These are phyloP conservation scores for Chloroceryle amazona DNA, from an alignment of 2,797 vertebrate species.

Conservation along the genomic window DNA sequence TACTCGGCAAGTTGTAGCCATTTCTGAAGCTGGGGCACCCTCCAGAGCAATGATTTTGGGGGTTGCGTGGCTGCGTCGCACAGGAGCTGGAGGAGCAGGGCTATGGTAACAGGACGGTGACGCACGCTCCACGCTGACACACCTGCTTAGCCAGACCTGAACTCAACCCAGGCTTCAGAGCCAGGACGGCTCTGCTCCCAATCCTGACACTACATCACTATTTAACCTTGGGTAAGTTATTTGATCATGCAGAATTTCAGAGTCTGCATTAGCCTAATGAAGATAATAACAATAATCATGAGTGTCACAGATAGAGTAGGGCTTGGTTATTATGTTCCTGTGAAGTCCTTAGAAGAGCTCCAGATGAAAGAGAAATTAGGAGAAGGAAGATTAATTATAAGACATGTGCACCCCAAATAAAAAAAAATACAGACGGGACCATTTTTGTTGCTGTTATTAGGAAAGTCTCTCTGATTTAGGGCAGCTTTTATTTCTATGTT, in stretches of 20 bases:
- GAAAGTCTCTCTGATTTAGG: conserved; percentile 13
- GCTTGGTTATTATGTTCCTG: conserved; percentile 55
- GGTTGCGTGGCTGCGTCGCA: not conserved
- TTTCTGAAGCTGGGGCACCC: not conserved
- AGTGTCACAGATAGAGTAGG: conserved; percentile 39
- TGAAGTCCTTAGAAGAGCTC: conserved; percentile 24
- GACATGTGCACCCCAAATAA: conserved; percentile 40
- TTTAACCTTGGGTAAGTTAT: conserved; percentile 4
- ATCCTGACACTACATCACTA: not conserved
- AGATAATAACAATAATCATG: conserved; percentile 70
- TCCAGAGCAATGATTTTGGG: not conserved
- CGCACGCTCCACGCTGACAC: not conserved
- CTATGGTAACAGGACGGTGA: not conserved
- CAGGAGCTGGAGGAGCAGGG: not conserved
- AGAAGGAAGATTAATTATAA: conserved; percentile 66
- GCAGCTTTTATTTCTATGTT: conserved; percentile 23
- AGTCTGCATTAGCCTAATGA: conserved; percentile 54
- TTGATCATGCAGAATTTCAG: conserved; percentile 25
- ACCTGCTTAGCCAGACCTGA: not conserved
- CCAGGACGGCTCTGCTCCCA: not conserved
- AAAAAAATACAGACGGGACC: not conserved
- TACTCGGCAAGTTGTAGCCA: not conserved
- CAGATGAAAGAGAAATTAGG: conserved; percentile 64
- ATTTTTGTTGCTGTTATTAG: conserved; percentile 28
- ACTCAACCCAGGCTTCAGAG: not conserved